Conservation (phyloP, 2,113 vertebrate species). For the Alligator sinensis region DNA sequence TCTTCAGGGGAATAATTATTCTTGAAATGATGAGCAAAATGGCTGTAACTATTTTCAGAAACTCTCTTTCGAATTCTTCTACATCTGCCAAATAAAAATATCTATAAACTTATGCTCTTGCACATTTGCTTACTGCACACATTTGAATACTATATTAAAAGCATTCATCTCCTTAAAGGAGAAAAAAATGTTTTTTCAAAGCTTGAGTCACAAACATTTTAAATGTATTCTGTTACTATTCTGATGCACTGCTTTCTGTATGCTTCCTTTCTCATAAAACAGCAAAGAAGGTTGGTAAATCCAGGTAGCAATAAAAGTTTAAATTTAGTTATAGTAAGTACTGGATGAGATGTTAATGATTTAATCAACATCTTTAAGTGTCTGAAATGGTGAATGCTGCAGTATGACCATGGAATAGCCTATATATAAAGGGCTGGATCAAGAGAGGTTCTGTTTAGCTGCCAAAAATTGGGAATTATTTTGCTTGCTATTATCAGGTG, state of each 20-base stretch:
- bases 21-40: constrained; percentile 21
- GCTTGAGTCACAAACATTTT: neutral
- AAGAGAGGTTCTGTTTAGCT: neutral
- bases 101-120: neutral
- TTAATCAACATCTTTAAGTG: neutral
- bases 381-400: neutral
- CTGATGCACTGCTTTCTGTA: neutral
- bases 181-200: constrained; percentile 14
- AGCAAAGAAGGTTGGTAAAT: neutral
- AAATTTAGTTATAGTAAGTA: neutral
- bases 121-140: neutral
- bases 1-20: constrained; percentile 1
- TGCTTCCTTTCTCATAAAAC: neutral
- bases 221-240: neutral
- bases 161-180: neutral
- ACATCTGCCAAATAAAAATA: constrained; percentile 48
- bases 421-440: neutral
- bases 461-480: neutral
- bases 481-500: neutral
- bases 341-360: neutral
- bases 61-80: neutral
- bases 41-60: constrained; percentile 40
- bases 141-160: neutral
- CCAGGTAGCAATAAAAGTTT: neutral
- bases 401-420: neutral